Conservation (phyloP, 2,888 invertebrate genomes). For the Lumbricus terrestris region DNA sequence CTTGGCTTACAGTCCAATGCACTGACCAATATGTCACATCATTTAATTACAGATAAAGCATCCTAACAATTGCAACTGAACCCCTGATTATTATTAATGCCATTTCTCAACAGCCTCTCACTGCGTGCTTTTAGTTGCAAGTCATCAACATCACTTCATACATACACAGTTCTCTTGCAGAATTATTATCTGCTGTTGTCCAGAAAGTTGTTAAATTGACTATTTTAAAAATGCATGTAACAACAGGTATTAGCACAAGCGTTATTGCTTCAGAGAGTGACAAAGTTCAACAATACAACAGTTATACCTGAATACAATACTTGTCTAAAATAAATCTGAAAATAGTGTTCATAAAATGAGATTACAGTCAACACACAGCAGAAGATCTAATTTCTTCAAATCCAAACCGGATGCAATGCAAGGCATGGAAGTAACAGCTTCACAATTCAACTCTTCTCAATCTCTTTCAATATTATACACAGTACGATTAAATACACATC, state of each 20-base stretch:
- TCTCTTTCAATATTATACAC: background rate
- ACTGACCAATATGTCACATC: background rate
- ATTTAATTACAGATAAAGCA: background rate
- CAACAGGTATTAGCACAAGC: background rate
- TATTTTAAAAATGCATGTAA: background rate
- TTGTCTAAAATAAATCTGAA: background rate
- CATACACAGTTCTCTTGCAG: no score
- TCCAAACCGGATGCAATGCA: background rate
- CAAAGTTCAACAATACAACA: background rate
- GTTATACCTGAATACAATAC: background rate
- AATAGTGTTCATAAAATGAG: background rate
- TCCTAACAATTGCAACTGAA: background rate
- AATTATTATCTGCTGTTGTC: background rate
- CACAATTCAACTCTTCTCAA: background rate
- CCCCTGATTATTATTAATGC: background rate
- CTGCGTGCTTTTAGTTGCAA: background rate
- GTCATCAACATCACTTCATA: background rate
- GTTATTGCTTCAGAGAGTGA: background rate
- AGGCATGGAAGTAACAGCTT: background rate
- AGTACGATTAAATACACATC: background rate
- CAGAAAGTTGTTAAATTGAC: background rate
- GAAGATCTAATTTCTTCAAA: background rate
- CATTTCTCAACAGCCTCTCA: background rate
- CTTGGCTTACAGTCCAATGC: background rate
- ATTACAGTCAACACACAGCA: background rate